Evolutionary conservation across 2,113 vertebrate species (phyloP), one percentile per base, ranked within the genome.

Genomic region (Heteronetta atricapilla): DNA sequence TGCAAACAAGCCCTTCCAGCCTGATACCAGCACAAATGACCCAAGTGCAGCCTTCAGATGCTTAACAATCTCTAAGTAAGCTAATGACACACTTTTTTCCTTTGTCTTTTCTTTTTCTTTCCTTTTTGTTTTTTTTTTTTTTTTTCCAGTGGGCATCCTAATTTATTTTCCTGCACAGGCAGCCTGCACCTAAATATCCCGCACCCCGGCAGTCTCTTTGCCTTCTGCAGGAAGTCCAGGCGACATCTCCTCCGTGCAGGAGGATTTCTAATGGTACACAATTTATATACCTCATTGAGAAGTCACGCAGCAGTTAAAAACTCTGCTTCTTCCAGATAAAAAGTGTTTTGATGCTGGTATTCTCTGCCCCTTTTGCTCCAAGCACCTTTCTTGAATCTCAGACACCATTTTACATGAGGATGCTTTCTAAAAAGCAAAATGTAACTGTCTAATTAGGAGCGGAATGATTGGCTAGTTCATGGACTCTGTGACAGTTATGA

Each of bases 361-460:
- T 95, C 89, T 95, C 94, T 94, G 96, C 90, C 96, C 98, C 97
- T 94, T 96, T 82, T 91, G 95, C 97, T 97, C 97, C 73, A 77
- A 96, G 96, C 89, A 84, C 97, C 96, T 97, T 97, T 90, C 94
- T 82, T 64, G 89, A 92, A 87, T 95, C 96, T 91, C 68, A 97
- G 96, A 92, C 96, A 96, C 96, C 93, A 89, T 95, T 97, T 97
- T 97, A 95, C 96, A 91, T 42, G 86, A 97, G 97, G 97, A 95
- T 85, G 96, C 97, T 98, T 97, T 97, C 96, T 97, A 90, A 96
- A 98, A 98, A 97, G 97, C 96, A 90, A 97, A 96, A 97, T 97
- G 97, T 96, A 98, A 97, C 97, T 98, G 97, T 98, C 98, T 98
- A 98, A 98, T 98, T 98, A 98, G 97, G 98, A 97, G 93, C 93